phyloP scores from a whole-genome alignment of 2,888 invertebrate genomes.

The Blastobasis lacticolella region DNA sequence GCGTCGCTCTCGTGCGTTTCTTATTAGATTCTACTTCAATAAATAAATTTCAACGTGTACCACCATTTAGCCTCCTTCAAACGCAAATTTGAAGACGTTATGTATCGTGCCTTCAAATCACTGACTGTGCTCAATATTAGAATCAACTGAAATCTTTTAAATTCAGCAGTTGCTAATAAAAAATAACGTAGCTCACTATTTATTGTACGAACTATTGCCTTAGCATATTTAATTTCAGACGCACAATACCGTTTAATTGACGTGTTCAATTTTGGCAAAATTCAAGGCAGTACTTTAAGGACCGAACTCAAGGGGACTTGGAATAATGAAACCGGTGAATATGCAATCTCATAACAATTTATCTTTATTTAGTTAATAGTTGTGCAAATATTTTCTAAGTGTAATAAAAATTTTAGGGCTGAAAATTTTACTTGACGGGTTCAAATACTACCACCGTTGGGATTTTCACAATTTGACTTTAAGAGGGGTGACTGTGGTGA shows the following conservation, averaged over 20 bases:
- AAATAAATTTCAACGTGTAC: too few species aligned
- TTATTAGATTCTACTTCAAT: too few species aligned
- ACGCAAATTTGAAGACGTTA: too few species aligned
- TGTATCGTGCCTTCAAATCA: too few species aligned
- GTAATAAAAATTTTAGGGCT: constrained; percentile 33
- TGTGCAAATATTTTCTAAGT: too few species aligned
- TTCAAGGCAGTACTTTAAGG: constrained; percentile 52
- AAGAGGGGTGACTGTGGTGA: constrained; percentile 52
- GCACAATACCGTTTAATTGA: constrained; percentile 32
- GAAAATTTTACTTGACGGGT: constrained; percentile 28
- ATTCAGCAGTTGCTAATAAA: too few species aligned
- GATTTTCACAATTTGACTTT: constrained; percentile 58
- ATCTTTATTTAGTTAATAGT: background rate
- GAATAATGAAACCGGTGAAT: constrained; percentile 29
- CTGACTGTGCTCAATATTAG: too few species aligned
- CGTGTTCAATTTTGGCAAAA: constrained; percentile 53
- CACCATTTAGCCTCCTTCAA: too few species aligned
- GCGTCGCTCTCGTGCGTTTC: too few species aligned
- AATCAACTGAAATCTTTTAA: too few species aligned
- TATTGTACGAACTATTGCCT: too few species aligned
- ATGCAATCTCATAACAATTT: background rate
- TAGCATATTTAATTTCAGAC: background rate
- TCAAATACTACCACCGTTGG: constrained; percentile 59
- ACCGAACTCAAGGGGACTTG: constrained; percentile 33
- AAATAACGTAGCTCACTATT: too few species aligned